Percentiles rank a stretch among this genome's conserved stretches.
These are phyloP conservation scores for Actinemys pallida DNA, from an alignment of 2,113 vertebrate genomes.

Conservation along the genomic window DNA sequence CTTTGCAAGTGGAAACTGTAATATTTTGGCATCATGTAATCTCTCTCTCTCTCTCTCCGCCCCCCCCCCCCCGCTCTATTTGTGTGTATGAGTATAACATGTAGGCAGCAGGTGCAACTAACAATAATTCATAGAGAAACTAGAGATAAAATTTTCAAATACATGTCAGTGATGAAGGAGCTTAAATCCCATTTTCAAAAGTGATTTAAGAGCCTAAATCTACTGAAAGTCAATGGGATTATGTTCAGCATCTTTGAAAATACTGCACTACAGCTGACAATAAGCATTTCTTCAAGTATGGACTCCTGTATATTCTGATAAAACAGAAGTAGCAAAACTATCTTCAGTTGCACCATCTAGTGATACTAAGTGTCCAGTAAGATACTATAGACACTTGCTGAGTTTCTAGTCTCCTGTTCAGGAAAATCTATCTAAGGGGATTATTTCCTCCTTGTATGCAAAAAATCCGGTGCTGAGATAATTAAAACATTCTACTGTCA, in stretches of 20 bases:
- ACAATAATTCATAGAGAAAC: not conserved
- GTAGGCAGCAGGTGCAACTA: not conserved
- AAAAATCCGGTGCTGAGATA: not conserved
- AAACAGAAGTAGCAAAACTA: not conserved
- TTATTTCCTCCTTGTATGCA: not conserved
- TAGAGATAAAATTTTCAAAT: not conserved
- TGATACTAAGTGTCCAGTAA: not conserved
- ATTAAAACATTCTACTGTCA: not conserved
- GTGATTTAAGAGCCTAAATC: slow-evolving; percentile 23
- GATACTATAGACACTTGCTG: not conserved
- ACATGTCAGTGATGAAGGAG: slow-evolving; percentile 27
- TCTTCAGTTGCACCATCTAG: not conserved
- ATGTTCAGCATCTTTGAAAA: not conserved
- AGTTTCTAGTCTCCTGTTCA: not conserved
- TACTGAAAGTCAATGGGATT: not conserved
- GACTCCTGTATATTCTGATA: not conserved
- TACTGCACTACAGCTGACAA: slow-evolving; percentile 6
- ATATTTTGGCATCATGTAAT: not conserved
- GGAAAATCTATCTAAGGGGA: not conserved
- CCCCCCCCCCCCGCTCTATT: not conserved
- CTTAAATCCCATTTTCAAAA: slow-evolving; percentile 38
- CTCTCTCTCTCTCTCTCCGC: not conserved
- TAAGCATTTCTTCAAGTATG: slow-evolving; percentile 31
- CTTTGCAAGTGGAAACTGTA: not conserved
- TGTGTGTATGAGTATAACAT: not conserved